Evolutionary conservation across 1,140 invertebrate species (phyloP).

Genomic region (Elysia chlorotica): DNA sequence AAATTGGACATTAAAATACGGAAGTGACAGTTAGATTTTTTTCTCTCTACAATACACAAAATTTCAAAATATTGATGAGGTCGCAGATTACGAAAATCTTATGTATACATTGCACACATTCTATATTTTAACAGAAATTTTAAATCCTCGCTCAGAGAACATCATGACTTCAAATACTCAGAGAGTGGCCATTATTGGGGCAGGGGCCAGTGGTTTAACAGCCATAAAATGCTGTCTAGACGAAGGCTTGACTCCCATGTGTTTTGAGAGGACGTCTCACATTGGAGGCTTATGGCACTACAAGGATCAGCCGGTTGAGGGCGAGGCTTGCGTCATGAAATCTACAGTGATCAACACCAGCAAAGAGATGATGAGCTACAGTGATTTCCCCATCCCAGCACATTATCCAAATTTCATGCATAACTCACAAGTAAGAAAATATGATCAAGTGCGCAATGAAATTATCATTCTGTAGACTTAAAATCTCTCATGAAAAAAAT

Average conservation of each 20-base stretch:
- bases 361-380: slow-evolving; percentile 66
- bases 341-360: slow-evolving; percentile 65
- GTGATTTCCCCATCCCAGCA: slow-evolving; percentile 64
- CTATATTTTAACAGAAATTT: too few relatives aligned
- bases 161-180: too few relatives aligned
- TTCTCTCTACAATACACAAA: too few relatives aligned
- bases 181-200: slow-evolving; percentile 1
- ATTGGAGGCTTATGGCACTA: slow-evolving; percentile 54
- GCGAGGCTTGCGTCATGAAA: slow-evolving; percentile 37
- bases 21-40: too few relatives aligned
- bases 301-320: slow-evolving; percentile 29
- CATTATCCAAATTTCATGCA: slow-evolving; percentile 64
- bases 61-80: too few relatives aligned
- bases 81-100: too few relatives aligned
- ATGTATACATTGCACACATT: too few relatives aligned
- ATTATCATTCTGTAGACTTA: too few relatives aligned
- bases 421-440: slow-evolving; percentile 55
- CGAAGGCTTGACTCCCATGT: slow-evolving; percentile 54
- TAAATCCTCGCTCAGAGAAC: too few relatives aligned
- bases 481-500: too few relatives aligned
- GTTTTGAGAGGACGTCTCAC: slow-evolving; percentile 55
- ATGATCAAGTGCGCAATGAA: too few relatives aligned
- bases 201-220: neutral
- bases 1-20: too few relatives aligned
- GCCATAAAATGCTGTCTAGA: slow-evolving; percentile 52